Evolutionary conservation across 2,888 invertebrate species (phyloP).

Genomic region (Seira musarum): DNA sequence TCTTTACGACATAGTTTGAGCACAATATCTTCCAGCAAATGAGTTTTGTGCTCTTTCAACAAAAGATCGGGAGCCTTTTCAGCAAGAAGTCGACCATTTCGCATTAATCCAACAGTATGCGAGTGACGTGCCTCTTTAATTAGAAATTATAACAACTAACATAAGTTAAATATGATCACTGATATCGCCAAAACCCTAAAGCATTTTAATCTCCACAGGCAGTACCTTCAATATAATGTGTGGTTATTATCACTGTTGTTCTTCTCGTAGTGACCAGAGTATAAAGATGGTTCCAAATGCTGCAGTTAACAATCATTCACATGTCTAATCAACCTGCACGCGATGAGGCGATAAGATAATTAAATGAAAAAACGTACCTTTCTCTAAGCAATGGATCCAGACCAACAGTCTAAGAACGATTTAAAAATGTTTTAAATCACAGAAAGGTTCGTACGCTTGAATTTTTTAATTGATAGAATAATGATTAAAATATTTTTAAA

Average conservation of each 20-base stretch:
- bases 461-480: too few relatives aligned
- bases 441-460: too few relatives aligned
- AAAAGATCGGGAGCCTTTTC: constrained; percentile 88
- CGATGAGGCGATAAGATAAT: too few relatives aligned
- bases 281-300: constrained; percentile 95
- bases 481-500: too few relatives aligned
- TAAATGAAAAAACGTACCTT: constrained; percentile 81
- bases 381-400: constrained; percentile 91
- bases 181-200: too few relatives aligned
- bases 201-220: too few relatives aligned
- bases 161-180: too few relatives aligned
- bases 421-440: too few relatives aligned
- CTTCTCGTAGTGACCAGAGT: constrained; percentile 90
- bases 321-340: too few relatives aligned
- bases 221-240: constrained; percentile 77
- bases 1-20: constrained; percentile 78
- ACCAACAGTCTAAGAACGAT: constrained; percentile 78
- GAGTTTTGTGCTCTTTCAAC: constrained; percentile 85
- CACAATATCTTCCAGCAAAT: constrained; percentile 92
- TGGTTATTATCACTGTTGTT: constrained; percentile 95
- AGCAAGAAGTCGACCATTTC: constrained; percentile 89
- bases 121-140: constrained; percentile 55
- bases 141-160: too few relatives aligned
- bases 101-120: constrained; percentile 87
- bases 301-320: too few relatives aligned